A percentile compares a stretch with the other conserved stretches of the same genome.
phyloP scores from a whole-genome alignment of 2,888 invertebrate genomes.

The Acanthoscelides obtectus region DNA sequence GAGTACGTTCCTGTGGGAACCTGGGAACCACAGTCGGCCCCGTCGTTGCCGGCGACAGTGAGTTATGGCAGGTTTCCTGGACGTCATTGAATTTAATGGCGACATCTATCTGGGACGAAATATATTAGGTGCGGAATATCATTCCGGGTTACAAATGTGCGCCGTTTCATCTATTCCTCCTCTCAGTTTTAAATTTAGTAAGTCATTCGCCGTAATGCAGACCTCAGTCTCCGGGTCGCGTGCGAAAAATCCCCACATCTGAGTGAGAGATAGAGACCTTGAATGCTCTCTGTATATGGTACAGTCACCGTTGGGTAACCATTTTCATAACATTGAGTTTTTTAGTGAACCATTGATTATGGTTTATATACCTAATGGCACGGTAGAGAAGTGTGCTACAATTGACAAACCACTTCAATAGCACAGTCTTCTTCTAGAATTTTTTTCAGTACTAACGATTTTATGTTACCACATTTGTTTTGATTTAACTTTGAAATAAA shows the following conservation, averaged over 20 bases:
- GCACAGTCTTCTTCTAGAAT: too few relatives aligned
- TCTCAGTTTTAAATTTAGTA: neutral
- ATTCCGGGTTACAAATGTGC: neutral
- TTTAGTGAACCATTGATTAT: too few relatives aligned
- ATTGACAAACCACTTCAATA: too few relatives aligned
- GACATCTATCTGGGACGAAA: conserved; percentile 1
- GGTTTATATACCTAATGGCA: too few relatives aligned
- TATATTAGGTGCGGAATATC: conserved; percentile 1
- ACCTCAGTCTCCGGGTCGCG: neutral
- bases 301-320: too few relatives aligned
- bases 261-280: too few relatives aligned
- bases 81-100: conserved; percentile 1
- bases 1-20: neutral
- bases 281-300: too few relatives aligned
- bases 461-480: too few relatives aligned
- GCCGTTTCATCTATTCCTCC: neutral
- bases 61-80: neutral
- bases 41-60: neutral
- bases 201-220: neutral
- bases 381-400: too few relatives aligned
- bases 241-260: neutral
- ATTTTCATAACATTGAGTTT: too few relatives aligned
- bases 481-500: too few relatives aligned
- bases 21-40: neutral
- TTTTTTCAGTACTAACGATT: too few relatives aligned